These are phyloP conservation scores for Diachasmimorpha longicaudata DNA, from an alignment of 1,140 invertebrate genomes.

Conservation along the genomic window DNA sequence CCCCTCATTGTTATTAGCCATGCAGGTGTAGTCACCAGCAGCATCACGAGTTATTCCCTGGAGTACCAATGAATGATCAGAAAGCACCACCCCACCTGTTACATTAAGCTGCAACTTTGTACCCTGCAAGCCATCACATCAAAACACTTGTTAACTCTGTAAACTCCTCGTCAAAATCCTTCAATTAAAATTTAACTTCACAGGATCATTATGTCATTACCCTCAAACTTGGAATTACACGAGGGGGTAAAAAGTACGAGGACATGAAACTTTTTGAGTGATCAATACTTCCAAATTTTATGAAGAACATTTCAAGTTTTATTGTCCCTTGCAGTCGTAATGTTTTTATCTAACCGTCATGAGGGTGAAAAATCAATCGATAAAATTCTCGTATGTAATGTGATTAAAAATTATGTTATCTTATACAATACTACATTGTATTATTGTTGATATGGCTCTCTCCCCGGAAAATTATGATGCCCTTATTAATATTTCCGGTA, in stretches of 20 bases:
- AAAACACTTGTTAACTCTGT: slow-evolving; percentile 1
- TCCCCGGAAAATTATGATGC: too few relatives aligned
- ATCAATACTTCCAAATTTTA: not conserved
- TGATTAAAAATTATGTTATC: too few relatives aligned
- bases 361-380: too few relatives aligned
- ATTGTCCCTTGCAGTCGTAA: too few relatives aligned
- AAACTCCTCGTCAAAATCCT: slow-evolving; percentile 12
- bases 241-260: not conserved
- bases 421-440: too few relatives aligned
- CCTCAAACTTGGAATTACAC: not conserved
- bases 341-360: too few relatives aligned
- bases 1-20: slow-evolving; percentile 66
- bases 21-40: slow-evolving; percentile 67
- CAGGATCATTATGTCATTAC: not conserved
- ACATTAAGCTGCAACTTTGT: slow-evolving; percentile 65
- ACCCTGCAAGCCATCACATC: slow-evolving; percentile 50
- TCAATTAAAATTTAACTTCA: not conserved
- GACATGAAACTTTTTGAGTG: not conserved
- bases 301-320: not conserved
- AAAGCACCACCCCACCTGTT: slow-evolving; percentile 64
- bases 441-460: too few relatives aligned
- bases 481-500: too few relatives aligned
- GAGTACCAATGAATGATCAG: slow-evolving; percentile 67
- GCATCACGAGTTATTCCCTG: slow-evolving; percentile 66
- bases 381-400: too few relatives aligned